phyloP scores from a whole-genome alignment of 2,113 vertebrate genomes.

The Muntiacus muntjak region DNA sequence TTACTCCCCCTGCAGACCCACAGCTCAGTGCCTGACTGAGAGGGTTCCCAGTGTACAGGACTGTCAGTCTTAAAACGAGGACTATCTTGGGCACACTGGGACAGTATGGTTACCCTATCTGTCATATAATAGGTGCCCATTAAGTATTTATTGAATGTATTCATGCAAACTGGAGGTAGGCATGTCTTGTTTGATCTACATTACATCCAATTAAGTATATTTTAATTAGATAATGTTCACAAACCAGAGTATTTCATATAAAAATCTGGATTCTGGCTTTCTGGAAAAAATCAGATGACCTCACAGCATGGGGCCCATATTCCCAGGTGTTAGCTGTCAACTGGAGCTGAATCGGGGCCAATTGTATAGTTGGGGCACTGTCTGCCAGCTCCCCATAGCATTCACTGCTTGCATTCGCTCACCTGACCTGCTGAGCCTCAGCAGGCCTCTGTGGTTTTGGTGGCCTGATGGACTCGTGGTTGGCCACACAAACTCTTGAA shows the following conservation, averaged over 20 bases:
- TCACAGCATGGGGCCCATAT: rapidly evolving
- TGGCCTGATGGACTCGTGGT: rapidly evolving
- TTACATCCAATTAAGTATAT: neutral
- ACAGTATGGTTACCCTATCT: too few relatives aligned
- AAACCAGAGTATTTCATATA: neutral
- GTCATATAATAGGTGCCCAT: neutral
- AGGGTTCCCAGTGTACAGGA: neutral
- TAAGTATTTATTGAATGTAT: neutral
- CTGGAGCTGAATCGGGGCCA: neutral
- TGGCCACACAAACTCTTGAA: neutral
- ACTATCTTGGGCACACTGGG: neutral
- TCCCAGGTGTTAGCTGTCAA: neutral
- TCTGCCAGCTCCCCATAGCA: neutral
- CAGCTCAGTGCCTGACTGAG: neutral
- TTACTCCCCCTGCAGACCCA: neutral
- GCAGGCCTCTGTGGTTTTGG: neutral
- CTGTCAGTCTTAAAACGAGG: neutral
- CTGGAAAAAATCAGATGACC: neutral
- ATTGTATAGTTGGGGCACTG: neutral
- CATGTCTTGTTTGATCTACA: neutral
- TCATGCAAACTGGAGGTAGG: neutral
- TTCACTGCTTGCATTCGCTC: rapidly evolving
- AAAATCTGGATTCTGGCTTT: neutral
- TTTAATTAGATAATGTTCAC: neutral
- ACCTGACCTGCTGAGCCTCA: neutral